A percentile compares a stretch with the other conserved stretches of the same genome.
These are phyloP conservation scores for Nothocercus nigrocapillus DNA, from an alignment of 2,113 vertebrate species.

Conservation along the genomic window DNA sequence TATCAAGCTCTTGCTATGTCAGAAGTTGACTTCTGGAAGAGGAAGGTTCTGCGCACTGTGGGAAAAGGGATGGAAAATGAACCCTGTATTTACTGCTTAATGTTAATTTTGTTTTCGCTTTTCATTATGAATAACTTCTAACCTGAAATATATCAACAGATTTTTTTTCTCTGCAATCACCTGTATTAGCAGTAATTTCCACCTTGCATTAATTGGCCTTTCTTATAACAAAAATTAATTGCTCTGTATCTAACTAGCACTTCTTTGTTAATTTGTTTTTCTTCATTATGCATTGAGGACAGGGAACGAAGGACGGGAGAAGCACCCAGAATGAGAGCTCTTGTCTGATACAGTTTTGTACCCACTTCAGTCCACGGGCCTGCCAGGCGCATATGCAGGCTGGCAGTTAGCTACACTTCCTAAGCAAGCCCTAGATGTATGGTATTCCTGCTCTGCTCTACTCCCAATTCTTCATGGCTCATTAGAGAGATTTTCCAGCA, in stretches of 20 bases:
- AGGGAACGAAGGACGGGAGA: background rate
- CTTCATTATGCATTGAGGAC: background rate
- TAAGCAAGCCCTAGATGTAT: background rate
- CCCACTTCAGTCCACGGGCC: background rate
- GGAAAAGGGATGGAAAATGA: background rate
- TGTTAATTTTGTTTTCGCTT: background rate
- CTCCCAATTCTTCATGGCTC: conserved; percentile 38
- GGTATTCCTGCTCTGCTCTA: conserved; percentile 24
- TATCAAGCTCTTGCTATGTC: background rate
- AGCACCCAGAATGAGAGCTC: background rate
- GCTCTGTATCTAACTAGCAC: background rate
- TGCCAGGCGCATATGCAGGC: background rate
- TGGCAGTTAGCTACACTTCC: background rate
- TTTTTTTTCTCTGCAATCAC: background rate
- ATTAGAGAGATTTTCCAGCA: conserved; percentile 53
- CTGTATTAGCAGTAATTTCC: background rate
- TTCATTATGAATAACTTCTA: background rate
- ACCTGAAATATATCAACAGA: background rate
- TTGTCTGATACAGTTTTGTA: background rate
- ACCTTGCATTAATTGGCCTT: background rate
- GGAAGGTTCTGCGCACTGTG: background rate
- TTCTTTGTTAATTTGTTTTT: background rate
- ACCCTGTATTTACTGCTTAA: background rate
- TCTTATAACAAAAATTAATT: background rate
- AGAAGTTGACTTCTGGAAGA: background rate